Evolutionary conservation across 2,113 vertebrate species (phyloP).

Genomic region (Leptobrachium leishanense): DNA sequence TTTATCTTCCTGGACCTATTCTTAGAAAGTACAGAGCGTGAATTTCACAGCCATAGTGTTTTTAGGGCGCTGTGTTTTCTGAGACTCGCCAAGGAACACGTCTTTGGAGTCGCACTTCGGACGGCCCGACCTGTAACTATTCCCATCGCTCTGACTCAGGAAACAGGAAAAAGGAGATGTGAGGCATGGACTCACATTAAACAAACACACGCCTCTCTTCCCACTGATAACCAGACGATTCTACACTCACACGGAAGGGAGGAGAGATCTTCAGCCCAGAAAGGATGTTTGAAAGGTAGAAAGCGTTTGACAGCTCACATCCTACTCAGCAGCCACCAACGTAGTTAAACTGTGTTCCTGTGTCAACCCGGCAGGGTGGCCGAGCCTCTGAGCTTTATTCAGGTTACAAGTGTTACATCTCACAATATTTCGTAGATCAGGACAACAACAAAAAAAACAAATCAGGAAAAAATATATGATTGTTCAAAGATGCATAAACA

Average conservation of each 20-base stretch:
- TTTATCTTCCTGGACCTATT: too few relatives aligned
- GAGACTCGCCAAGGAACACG: background rate
- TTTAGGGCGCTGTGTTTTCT: too few relatives aligned
- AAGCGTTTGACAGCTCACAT: conserved; percentile 45
- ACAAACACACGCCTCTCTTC: conserved; percentile 44
- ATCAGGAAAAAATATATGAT: too few relatives aligned
- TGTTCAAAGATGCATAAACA: too few relatives aligned
- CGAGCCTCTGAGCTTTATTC: background rate
- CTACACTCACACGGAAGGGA: conserved; percentile 42
- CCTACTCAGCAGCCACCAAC: conserved; percentile 34
- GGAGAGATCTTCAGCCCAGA: conserved; percentile 33
- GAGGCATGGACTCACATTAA: conserved; percentile 26
- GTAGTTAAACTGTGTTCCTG: conserved; percentile 7
- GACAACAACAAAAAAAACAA: too few relatives aligned
- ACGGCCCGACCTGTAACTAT: conserved; percentile 1
- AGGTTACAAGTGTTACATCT: background rate
- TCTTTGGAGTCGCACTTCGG: background rate
- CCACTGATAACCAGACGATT: conserved; percentile 40
- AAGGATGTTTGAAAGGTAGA: conserved; percentile 34
- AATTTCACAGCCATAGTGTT: too few relatives aligned
- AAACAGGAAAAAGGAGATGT: conserved; percentile 43
- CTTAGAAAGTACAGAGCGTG: too few relatives aligned
- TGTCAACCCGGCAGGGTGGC: background rate
- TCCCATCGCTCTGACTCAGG: conserved; percentile 36
- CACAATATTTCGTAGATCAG: too few relatives aligned